Conservation (phyloP, 2,888 invertebrate species). For the Drosophila leonis region DNA sequence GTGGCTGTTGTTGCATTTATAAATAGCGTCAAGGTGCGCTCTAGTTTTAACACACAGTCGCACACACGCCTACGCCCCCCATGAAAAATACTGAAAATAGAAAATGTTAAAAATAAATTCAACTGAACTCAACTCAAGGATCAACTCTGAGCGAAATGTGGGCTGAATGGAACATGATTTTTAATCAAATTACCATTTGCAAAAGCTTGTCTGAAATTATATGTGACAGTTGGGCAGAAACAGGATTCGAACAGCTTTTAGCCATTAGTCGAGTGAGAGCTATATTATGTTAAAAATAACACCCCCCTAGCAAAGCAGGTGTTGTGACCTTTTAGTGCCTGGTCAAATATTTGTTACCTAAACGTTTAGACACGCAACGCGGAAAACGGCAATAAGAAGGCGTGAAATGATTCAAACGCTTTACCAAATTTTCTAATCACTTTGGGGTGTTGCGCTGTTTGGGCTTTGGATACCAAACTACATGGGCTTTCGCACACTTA, state of each 20-base stretch:
- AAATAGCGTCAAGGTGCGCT: constrained; percentile 79
- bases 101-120: constrained; percentile 57
- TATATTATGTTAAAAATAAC: neutral
- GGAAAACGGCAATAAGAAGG: constrained; percentile 41
- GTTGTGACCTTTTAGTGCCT: constrained; percentile 39
- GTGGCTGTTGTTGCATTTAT: constrained; percentile 59
- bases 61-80: constrained; percentile 23
- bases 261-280: neutral
- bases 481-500: constrained; percentile 36
- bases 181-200: constrained; percentile 41
- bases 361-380: constrained; percentile 56
- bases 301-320: neutral
- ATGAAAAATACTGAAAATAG: constrained; percentile 37
- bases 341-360: constrained; percentile 49
- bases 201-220: neutral
- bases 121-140: neutral
- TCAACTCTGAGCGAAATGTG: neutral
- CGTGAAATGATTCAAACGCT: constrained; percentile 62
- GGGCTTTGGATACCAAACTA: constrained; percentile 50
- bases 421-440: constrained; percentile 59
- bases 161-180: constrained; percentile 4
- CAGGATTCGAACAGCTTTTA: neutral
- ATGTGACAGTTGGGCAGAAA: neutral
- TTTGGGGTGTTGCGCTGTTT: constrained; percentile 43
- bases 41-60: constrained; percentile 53